A percentile compares a stretch with the other conserved stretches of the same genome.
These are phyloP conservation scores for Ips typographus DNA, from an alignment of 1,140 invertebrate species.

Conservation along the genomic window DNA sequence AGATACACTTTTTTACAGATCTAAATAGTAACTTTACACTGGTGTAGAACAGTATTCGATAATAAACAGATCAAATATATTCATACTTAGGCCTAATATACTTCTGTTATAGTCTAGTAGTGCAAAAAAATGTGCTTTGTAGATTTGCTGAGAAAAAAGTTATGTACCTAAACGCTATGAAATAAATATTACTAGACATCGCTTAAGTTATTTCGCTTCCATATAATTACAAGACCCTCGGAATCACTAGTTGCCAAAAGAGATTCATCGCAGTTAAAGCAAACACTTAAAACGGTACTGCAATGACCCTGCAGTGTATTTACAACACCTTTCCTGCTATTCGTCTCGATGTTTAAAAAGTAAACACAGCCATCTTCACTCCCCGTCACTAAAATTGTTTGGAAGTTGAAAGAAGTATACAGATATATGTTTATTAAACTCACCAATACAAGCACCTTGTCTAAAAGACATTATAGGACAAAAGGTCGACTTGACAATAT, in stretches of 20 bases:
- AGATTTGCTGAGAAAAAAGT: no score
- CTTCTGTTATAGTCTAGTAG: no score
- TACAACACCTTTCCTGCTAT: constrained; percentile 68
- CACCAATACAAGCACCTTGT: constrained; percentile 75
- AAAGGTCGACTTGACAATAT: constrained; percentile 74
- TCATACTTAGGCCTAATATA: no score
- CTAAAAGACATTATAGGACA: constrained; percentile 83
- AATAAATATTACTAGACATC: no score
- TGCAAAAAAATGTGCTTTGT: no score
- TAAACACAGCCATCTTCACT: constrained; percentile 86
- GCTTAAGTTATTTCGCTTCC: no score
- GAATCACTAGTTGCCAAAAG: constrained; percentile 82
- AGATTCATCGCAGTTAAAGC: constrained; percentile 89
- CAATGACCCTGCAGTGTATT: constrained; percentile 86
- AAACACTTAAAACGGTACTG: constrained; percentile 76
- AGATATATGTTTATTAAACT: constrained; percentile 49
- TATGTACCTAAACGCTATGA: no score
- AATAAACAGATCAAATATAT: no score
- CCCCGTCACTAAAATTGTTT: constrained; percentile 66
- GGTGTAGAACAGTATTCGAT: no score
- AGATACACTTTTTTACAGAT: no score
- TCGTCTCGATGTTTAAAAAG: constrained; percentile 78
- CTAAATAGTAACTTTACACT: no score
- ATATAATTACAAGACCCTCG: constrained; percentile 83
- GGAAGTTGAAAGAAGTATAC: not conserved